phyloP scores from a whole-genome alignment of 2,113 vertebrate genomes.

The Willisornis vidua region DNA sequence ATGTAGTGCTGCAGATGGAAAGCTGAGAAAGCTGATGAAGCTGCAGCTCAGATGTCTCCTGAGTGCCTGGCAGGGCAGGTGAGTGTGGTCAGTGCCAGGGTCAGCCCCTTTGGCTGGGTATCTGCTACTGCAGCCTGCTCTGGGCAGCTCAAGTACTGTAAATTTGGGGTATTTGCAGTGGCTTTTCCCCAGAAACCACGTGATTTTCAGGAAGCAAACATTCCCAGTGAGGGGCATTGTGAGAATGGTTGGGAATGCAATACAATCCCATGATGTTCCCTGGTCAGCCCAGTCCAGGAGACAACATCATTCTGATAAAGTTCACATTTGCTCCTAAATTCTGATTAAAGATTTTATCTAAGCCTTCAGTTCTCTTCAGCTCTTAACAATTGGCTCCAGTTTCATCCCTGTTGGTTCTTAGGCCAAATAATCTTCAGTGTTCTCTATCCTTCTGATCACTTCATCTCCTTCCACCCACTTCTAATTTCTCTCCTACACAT shows the following conservation, averaged over 20 bases:
- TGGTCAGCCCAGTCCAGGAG: not conserved
- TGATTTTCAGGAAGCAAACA: not conserved
- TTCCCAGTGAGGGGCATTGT: fast-evolving
- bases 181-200: not conserved
- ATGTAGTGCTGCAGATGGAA: not conserved
- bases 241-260: not conserved
- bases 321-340: not conserved
- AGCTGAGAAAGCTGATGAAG: not conserved
- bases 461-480: not conserved
- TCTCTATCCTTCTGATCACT: not conserved
- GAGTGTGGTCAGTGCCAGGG: not conserved
- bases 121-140: not conserved
- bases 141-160: fast-evolving
- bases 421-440: not conserved
- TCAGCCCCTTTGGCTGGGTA: not conserved
- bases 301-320: not conserved
- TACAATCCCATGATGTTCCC: fast-evolving
- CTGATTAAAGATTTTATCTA: not conserved
- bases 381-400: not conserved
- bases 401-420: not conserved
- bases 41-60: not conserved
- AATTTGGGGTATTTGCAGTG: not conserved
- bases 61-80: not conserved
- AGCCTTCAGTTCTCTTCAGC: not conserved
- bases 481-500: constrained; percentile 6